Percentiles rank a stretch among this genome's conserved stretches.
Conservation (phyloP, 2,797 vertebrate species). For the Clarias laeviceps region DNA sequence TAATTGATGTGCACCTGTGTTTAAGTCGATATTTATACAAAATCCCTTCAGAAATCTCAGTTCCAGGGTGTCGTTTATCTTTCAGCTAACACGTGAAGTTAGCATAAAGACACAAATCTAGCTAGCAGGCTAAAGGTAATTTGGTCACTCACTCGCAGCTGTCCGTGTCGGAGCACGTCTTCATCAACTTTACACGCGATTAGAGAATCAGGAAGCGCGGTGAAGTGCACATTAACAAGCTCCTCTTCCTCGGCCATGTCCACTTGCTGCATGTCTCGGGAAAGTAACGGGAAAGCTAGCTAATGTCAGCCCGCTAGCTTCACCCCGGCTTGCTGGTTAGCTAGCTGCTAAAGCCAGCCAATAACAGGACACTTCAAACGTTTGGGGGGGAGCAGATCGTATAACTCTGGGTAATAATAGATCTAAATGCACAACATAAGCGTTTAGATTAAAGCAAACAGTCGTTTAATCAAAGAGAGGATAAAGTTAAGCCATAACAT, state of each 20-base stretch:
- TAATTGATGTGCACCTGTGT: no score
- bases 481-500: no score
- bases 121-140: not conserved
- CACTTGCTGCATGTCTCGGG: conserved; percentile 62
- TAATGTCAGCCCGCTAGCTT: not conserved
- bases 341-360: not conserved
- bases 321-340: not conserved
- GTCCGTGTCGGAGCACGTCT: conserved; percentile 68
- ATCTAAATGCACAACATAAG: not conserved
- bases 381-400: no score
- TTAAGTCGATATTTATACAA: not conserved
- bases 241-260: conserved; percentile 61
- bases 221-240: conserved; percentile 75
- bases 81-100: not conserved
- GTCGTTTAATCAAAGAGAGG: not conserved
- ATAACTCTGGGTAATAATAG: not conserved
- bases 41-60: not conserved
- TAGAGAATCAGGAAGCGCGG: conserved; percentile 71
- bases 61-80: not conserved
- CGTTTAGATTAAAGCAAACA: not conserved
- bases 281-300: not conserved
- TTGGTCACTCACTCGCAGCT: conserved; percentile 65
- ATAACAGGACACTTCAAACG: not conserved
- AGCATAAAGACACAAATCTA: not conserved
- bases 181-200: conserved; percentile 75